Base-by-base conservation (phyloP, 2,888 invertebrate genomes). In the Leptinotarsa haldemani region DNA sequence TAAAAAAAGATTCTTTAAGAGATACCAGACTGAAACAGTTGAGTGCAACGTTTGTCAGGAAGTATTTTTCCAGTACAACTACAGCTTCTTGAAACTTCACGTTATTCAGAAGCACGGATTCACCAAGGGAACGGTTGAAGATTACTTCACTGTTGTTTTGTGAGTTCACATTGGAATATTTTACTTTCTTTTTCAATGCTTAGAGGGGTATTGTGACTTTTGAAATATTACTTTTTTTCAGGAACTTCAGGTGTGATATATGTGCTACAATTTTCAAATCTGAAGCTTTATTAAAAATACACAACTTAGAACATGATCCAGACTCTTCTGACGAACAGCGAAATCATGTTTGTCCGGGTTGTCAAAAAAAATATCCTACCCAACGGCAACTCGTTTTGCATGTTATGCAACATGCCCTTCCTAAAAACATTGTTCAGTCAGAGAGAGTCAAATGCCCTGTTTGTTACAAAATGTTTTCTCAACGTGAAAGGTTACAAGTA, bases 391-490 rank as follows among this genome's bases (percentile, higher is more conserved):
- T 85, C 25, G 82, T 84, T 3, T 53, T 79, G n/a, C 86, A 86
- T 67, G 84, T 86, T 1, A 66, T 77, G 56, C 82, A 81, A 40
- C 83, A 83, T 56, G 79, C 80, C 3, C 65, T 84, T 22, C 77
- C 82, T 2, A 79, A 78, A 63, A 76, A 71, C 65, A 63, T 74
- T 15, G 69, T 75, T 13, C 78, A 81, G 56, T 76, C 79, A 2
- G 81, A 83, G 56, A 82, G 89, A 4, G 89, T 89, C 82, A 92
- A 92, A 82, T 94, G 93, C 85, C 88, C 89, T 2, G 86, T 90
- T 80, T 94, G 93, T 83, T 91, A 91, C 82, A 93, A 93, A 85
- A 87, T 90, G 47, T 93, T 93, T 85, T 89, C 90, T 2, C 89
- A 90, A 7, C 88, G 90, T 77, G 92, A 92, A 69, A 88, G 93